A percentile compares a stretch with the other conserved stretches of the same genome.
These are phyloP conservation scores for Procambarus clarkii DNA, from an alignment of 1,140 invertebrate genomes.

Conservation along the genomic window DNA sequence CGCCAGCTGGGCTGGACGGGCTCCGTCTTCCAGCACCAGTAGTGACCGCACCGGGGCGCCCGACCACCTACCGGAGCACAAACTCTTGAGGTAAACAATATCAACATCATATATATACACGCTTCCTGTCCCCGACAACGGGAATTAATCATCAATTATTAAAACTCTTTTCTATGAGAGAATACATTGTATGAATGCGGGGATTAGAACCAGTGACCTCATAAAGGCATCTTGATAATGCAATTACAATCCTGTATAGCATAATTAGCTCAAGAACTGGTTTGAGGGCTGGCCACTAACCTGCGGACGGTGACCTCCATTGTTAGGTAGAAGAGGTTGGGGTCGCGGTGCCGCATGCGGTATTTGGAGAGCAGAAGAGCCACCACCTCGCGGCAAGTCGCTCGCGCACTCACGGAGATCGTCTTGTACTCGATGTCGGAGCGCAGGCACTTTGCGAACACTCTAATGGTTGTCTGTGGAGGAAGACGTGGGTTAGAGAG, in stretches of 20 bases:
- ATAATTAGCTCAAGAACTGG: too few species aligned
- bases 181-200: too few species aligned
- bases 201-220: too few species aligned
- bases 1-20: conserved; percentile 90
- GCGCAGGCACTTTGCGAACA: conserved; percentile 90
- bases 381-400: conserved; percentile 90
- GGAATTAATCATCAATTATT: too few species aligned
- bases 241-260: too few species aligned
- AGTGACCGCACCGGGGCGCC: conserved; percentile 85
- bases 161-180: too few species aligned
- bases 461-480: conserved; percentile 89
- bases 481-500: too few species aligned
- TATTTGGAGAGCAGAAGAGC: conserved; percentile 90
- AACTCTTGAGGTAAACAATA: neutral
- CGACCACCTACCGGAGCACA: conserved; percentile 67
- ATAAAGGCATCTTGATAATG: too few species aligned
- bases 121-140: too few species aligned
- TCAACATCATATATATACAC: too few species aligned
- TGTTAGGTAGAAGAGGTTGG: conserved; percentile 92
- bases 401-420: conserved; percentile 88
- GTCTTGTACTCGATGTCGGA: conserved; percentile 96
- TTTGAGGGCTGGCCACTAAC: conserved; percentile 8
- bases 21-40: conserved; percentile 90
- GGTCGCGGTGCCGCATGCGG: conserved; percentile 92
- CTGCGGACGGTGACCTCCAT: conserved; percentile 91